phyloP scores from a whole-genome alignment of 1,140 invertebrate genomes.

The Aleiodes sp. region DNA sequence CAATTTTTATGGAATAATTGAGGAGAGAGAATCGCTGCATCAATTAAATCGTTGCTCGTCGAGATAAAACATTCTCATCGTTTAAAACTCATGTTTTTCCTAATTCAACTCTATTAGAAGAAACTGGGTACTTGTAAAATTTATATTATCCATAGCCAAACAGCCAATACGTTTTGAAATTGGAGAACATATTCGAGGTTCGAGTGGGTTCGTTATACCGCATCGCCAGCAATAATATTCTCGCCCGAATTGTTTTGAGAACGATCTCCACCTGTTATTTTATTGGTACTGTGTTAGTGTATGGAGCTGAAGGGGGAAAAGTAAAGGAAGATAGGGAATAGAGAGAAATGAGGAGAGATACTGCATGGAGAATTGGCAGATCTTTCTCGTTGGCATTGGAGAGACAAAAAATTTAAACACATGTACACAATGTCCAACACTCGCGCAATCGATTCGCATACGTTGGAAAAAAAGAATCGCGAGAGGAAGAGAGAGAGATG shows the following conservation, averaged over 20 bases:
- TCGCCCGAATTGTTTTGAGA: constrained; percentile 28
- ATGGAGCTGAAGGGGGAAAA: background rate
- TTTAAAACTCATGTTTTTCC: too few species aligned
- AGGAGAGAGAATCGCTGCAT: too few species aligned
- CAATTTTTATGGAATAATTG: too few species aligned
- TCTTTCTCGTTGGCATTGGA: background rate
- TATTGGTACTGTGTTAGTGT: too few species aligned
- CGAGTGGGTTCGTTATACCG: constrained; percentile 18
- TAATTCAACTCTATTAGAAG: background rate
- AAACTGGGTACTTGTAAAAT: constrained; percentile 12
- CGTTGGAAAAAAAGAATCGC: background rate
- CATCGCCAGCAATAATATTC: constrained; percentile 22
- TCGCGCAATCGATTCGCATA: background rate
- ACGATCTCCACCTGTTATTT: constrained; percentile 26
- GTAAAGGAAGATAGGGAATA: background rate
- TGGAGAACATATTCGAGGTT: constrained; percentile 13
- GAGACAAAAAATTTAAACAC: background rate
- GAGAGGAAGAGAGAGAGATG: background rate
- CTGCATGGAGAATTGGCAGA: background rate
- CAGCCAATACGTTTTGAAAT: constrained; percentile 3
- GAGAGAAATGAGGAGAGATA: background rate
- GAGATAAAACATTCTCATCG: too few species aligned
- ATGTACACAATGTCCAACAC: background rate
- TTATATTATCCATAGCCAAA: background rate
- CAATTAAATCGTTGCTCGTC: too few species aligned